Conservation (phyloP, 2,113 vertebrate species). For the Psammodynastes pulverulentus region DNA sequence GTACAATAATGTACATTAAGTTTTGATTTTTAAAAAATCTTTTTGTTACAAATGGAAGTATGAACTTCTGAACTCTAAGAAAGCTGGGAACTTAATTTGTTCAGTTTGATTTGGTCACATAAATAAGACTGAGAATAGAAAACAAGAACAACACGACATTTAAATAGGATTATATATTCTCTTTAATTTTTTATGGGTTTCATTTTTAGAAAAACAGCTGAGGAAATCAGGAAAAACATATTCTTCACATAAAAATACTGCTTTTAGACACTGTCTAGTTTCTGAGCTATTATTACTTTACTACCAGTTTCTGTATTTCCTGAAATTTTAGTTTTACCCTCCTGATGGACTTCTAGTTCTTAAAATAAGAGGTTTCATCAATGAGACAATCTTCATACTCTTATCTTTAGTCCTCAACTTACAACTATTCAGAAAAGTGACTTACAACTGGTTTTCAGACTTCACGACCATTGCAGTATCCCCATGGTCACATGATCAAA, state of each 20-base stretch:
- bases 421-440: not conserved
- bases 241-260: not conserved
- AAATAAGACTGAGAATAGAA: not conserved
- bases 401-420: not conserved
- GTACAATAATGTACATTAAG: not conserved
- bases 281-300: not conserved
- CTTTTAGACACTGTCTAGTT: not conserved
- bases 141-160: not conserved
- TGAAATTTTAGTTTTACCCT: not conserved
- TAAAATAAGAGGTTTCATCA: not conserved
- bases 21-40: not conserved
- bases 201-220: not conserved
- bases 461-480: not conserved
- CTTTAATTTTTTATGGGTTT: not conserved
- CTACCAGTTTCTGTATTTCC: not conserved
- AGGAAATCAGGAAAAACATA: not conserved
- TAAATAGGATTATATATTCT: not conserved
- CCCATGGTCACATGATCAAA: not conserved
- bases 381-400: not conserved
- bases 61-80: not conserved
- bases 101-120: not conserved
- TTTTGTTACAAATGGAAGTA: not conserved
- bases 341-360: not conserved
- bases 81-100: not conserved
- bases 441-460: not conserved